Base-by-base conservation (phyloP, 2,113 vertebrate species). In the Redunca redunca region DNA sequence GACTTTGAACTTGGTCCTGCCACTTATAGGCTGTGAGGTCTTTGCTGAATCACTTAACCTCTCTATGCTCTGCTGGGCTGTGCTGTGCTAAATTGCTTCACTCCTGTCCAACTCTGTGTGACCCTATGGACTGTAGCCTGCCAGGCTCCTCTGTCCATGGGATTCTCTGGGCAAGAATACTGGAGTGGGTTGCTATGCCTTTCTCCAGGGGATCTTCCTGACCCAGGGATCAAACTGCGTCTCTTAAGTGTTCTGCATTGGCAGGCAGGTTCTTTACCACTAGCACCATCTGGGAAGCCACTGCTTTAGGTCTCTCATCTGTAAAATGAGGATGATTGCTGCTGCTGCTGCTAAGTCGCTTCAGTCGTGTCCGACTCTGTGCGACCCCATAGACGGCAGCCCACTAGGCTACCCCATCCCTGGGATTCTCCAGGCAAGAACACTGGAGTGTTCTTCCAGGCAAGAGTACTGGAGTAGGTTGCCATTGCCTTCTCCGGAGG, bases 291-390 rank as follows among this genome's bases (percentile, higher is more conserved):
- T 7, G 12, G 40, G 40, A 77, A 77, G 12, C 71, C 71, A 7
- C 0, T 4, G n/a, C 21, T 25, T 97, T 48, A 7, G 52, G 67
- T 90, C 50, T 40, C 28, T 71, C 33, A 60, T 94, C 87, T 88
- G 64, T 33, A 83, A 96, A 96, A 94, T 3, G 9, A 53, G 55
- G 91, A 64, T 84, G 48, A 57, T 40, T 88, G 87, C 62, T 40
- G 40, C 40, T 40, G 40, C 40, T 40, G 40, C 40, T 40, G 40
- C 40, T 40, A 40, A 40, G 40, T 40, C 40, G 40, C 40, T 40
- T 40, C 40, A 40, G 40, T 40, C 40, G 3, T 40, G 40, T 40
- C 40, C 40, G 40, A 40, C 40, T 40, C 40, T 3, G 40, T 40
- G 40, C 40, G 40, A 40, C 40, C 40, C 40, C 40, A 40, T 40